phyloP scores from a whole-genome alignment of 1,140 invertebrate species.

The Cherax destructor region DNA sequence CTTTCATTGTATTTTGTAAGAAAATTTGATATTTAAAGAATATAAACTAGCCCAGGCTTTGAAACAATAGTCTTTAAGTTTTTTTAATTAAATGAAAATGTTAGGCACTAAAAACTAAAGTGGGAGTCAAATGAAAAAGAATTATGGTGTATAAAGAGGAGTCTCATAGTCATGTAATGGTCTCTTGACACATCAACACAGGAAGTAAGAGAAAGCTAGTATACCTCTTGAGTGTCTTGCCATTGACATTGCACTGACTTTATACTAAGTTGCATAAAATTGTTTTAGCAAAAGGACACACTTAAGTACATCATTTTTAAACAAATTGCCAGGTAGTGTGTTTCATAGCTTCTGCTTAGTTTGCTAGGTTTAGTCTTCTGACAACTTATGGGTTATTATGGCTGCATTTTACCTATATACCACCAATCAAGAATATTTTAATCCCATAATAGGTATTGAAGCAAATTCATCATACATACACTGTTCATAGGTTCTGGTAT shows the following conservation, averaged over 20 bases:
- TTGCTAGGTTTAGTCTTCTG: no score
- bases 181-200: constrained; percentile 4
- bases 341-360: background rate
- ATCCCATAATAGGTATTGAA: no score
- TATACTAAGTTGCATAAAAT: background rate
- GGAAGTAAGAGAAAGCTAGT: constrained; percentile 11
- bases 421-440: no score
- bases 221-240: constrained; percentile 31
- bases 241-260: background rate
- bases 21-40: background rate
- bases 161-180: constrained; percentile 1
- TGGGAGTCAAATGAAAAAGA: background rate
- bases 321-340: constrained; percentile 1
- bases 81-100: no score
- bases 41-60: background rate
- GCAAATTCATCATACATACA: no score
- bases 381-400: no score
- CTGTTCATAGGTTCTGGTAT: background rate
- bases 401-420: no score
- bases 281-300: background rate
- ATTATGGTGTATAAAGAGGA: constrained; percentile 16
- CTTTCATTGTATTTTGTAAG: background rate
- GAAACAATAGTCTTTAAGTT: background rate
- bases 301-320: constrained; percentile 31
- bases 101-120: background rate